phyloP scores from a whole-genome alignment of 30 jellyfish, hydroid and myxozoan species.

The Hydra vulgaris region DNA sequence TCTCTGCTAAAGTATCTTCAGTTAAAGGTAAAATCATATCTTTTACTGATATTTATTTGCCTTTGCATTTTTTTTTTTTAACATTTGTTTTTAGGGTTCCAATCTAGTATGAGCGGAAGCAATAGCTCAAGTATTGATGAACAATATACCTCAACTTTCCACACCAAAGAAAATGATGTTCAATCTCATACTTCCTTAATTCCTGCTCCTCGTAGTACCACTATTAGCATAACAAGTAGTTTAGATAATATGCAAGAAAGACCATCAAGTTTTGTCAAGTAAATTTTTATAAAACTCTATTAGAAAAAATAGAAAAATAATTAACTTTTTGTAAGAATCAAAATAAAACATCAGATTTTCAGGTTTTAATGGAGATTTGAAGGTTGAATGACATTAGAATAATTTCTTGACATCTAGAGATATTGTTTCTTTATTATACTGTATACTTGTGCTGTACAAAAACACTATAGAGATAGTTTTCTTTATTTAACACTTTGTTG shows the following conservation, averaged over 20 bases:
- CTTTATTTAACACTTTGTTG: no score
- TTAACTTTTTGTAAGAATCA: no score
- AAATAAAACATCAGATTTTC: no score
- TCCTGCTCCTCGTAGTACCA: slow-evolving; percentile 93
- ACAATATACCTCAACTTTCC: slow-evolving; percentile 74
- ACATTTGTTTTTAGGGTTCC: slow-evolving; percentile 47
- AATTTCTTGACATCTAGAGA: no score
- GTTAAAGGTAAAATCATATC: slow-evolving; percentile 45
- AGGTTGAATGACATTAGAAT: no score
- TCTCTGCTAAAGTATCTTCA: slow-evolving; percentile 74
- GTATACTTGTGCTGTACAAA: no score
- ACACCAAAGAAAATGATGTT: slow-evolving; percentile 80
- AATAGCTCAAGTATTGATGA: slow-evolving; percentile 89
- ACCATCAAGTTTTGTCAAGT: not conserved
- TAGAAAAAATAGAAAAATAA: no score
- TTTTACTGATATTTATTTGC: not conserved
- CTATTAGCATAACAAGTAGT: slow-evolving; percentile 90
- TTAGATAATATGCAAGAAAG: slow-evolving; percentile 64
- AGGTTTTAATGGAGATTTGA: no score
- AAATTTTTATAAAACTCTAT: no score
- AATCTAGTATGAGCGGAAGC: slow-evolving; percentile 91
- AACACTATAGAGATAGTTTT: no score
- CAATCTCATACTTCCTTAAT: slow-evolving; percentile 93
- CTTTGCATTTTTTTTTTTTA: not conserved
- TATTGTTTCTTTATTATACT: no score